A percentile compares a stretch with the other conserved stretches of the same genome.
These are phyloP conservation scores for Lasioglossum villosulum DNA, from an alignment of 2,888 invertebrate species.

Conservation along the genomic window DNA sequence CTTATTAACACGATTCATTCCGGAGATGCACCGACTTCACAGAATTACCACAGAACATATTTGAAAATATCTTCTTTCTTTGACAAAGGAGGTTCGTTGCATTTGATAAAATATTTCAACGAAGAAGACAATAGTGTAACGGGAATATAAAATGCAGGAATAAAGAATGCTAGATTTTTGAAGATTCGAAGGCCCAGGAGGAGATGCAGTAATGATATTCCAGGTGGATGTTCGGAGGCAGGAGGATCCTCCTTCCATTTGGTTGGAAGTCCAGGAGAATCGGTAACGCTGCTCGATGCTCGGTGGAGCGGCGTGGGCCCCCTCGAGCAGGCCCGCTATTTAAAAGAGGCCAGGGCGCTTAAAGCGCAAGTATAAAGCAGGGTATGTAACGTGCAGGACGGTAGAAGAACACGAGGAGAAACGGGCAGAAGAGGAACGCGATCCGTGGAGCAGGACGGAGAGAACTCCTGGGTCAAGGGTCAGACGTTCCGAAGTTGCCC, in stretches of 20 bases:
- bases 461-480: slow-evolving; percentile 81
- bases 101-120: neutral
- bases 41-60: no score
- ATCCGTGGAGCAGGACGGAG: slow-evolving; percentile 75
- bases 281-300: slow-evolving; percentile 60
- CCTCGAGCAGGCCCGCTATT: slow-evolving; percentile 69
- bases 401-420: slow-evolving; percentile 52
- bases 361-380: slow-evolving; percentile 78
- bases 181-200: neutral
- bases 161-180: neutral
- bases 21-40: neutral
- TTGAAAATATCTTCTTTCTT: neutral
- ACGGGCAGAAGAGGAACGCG: slow-evolving; percentile 66
- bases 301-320: slow-evolving; percentile 43
- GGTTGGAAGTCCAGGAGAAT: slow-evolving; percentile 48
- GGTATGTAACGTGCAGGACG: slow-evolving; percentile 63
- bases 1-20: neutral
- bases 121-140: neutral
- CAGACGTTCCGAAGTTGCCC: slow-evolving; percentile 80
- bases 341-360: slow-evolving; percentile 78
- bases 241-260: slow-evolving; percentile 36
- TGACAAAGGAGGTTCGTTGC: neutral
- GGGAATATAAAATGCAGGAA: neutral
- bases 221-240: slow-evolving; percentile 4
- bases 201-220: slow-evolving; percentile 5